Conservation (phyloP, 2,113 vertebrate species). For the Cynopterus brachyotis region DNA sequence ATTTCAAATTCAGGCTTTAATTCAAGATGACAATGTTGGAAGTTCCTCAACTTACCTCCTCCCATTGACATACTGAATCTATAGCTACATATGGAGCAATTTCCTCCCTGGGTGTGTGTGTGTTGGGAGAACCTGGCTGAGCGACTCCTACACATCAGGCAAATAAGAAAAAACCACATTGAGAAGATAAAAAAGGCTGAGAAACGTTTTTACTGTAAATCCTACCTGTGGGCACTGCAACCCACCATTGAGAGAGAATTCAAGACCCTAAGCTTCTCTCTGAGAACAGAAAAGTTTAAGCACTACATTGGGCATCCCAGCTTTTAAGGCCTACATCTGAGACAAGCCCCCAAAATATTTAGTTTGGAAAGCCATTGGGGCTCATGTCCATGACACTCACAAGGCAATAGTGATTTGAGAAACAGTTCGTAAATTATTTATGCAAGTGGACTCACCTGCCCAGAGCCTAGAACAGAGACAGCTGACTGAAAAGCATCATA, state of each 20-base stretch:
- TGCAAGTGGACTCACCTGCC: background rate
- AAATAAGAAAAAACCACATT: background rate
- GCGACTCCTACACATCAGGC: fast-evolving
- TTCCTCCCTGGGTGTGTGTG: background rate
- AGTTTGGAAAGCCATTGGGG: background rate
- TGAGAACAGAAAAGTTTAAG: background rate
- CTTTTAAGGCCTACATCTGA: background rate
- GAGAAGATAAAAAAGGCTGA: background rate
- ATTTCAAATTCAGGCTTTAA: background rate
- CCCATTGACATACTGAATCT: background rate
- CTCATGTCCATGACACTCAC: background rate
- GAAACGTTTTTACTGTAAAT: background rate
- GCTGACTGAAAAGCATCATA: background rate
- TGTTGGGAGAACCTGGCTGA: background rate
- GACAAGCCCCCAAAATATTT: background rate
- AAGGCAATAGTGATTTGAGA: background rate
- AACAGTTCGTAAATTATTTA: background rate
- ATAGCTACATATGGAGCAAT: background rate
- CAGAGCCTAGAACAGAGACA: background rate
- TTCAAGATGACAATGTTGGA: background rate
- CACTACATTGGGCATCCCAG: too few species aligned
- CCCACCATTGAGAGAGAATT: too few species aligned
- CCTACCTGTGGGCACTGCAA: too few species aligned
- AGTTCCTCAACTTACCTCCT: background rate
- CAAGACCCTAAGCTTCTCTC: background rate